Evolutionary conservation across 2,888 invertebrate species (phyloP), one percentile per base, ranked within the genome.

Genomic region (Andrena hattorfiana): DNA sequence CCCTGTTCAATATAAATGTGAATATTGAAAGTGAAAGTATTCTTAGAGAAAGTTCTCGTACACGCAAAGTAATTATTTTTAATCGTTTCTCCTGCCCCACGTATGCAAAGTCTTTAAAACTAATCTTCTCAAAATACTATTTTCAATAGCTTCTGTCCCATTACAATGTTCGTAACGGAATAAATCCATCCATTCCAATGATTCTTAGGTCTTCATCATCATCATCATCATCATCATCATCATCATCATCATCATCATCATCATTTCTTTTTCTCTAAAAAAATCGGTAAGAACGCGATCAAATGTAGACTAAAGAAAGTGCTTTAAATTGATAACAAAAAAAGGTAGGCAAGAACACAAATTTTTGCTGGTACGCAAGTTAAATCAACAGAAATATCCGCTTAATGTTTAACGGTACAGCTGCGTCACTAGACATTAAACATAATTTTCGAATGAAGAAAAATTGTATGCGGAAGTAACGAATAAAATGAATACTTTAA

Each of bases 181-280:
- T 93, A 90, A 91, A 93, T 91, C 93, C 94, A 84, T 93, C 92
- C 91, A 93, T 90, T 91, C 92, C 92, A 89, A 93, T 89, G 91
- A 92, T 90, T 91, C 87, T 93, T 89, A 92, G 92, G 87, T 93
- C 93, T 90, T 91, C 92, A 83, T 90, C 90, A 87, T 90, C 90
- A 85, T 86, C 87, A 87, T 85, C 84, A 80, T 86, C 86, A 81
- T 84, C n/a, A n/a, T 85, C 83, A 85, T 84, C 81, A 86, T 83
- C 84, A 81, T 86, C 86, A 81, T 84, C 85, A 79, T 85, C 83
- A 85, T 84, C 81, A 86, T 83, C 83, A 75, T 88, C 85, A 88
- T 89, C 86, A 83, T 88, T 88, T 88, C 83, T 90, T 90, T 90
- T 90, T 86, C 88, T 93, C 93, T 93, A 93, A 89, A 93, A 92